A percentile compares a stretch with the other conserved stretches of the same genome.
Conservation (phyloP, 2,797 vertebrate genomes). For the Netta rufina region DNA sequence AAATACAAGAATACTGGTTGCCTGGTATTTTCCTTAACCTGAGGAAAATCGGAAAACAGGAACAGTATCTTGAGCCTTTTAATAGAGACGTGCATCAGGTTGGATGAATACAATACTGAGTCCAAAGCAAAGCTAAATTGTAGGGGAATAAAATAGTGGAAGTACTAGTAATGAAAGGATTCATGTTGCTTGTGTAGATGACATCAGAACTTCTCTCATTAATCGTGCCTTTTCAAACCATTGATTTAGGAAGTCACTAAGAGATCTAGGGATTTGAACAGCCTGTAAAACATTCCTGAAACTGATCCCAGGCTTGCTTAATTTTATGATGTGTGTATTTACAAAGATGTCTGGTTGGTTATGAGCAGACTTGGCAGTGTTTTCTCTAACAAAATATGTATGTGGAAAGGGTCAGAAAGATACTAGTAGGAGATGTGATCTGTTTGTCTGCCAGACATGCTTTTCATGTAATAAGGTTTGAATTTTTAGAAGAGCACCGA, state of each 20-base stretch:
- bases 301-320: not conserved
- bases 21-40: not conserved
- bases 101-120: not conserved
- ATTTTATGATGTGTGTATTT: not conserved
- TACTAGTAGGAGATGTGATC: not conserved
- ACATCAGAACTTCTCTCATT: not conserved
- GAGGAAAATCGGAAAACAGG: not conserved
- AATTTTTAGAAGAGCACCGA: not conserved
- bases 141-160: not conserved
- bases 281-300: not conserved
- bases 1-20: not conserved
- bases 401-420: not conserved
- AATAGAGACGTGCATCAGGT: not conserved
- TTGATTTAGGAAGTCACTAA: not conserved
- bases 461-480: not conserved
- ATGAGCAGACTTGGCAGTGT: not conserved
- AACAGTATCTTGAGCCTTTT: not conserved
- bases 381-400: not conserved
- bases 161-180: not conserved
- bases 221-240: not conserved
- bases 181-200: not conserved
- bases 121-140: not conserved
- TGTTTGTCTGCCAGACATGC: not conserved
- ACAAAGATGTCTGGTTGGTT: not conserved
- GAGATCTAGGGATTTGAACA: not conserved